Evolutionary conservation across 1,140 invertebrate species (phyloP).

Genomic region (Apocrypta bakeri): DNA sequence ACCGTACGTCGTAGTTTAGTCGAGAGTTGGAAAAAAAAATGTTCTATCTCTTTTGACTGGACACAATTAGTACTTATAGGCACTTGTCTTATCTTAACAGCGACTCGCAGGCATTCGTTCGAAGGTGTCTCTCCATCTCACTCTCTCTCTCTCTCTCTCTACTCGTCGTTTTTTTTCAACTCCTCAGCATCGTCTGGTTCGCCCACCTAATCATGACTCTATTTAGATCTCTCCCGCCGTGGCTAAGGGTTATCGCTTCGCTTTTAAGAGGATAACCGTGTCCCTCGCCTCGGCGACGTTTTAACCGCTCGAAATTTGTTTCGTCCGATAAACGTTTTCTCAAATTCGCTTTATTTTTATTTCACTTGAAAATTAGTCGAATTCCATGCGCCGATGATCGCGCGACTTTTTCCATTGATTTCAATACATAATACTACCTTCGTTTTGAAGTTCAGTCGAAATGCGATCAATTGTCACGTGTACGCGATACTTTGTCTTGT

Average conservation of each 20-base stretch:
- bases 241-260: slow-evolving; percentile 42
- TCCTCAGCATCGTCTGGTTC: slow-evolving; percentile 17
- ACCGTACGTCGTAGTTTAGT: neutral
- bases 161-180: no score
- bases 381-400: neutral
- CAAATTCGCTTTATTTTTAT: neutral
- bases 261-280: slow-evolving; percentile 54
- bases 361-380: slow-evolving; percentile 15
- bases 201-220: slow-evolving; percentile 54
- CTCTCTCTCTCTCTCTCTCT: slow-evolving; percentile 6
- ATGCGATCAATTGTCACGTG: no score
- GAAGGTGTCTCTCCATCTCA: slow-evolving; percentile 10
- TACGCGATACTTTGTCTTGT: neutral
- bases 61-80: slow-evolving; percentile 54
- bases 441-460: no score
- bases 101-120: slow-evolving; percentile 32
- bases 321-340: slow-evolving; percentile 44
- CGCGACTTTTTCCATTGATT: no score
- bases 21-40: slow-evolving; percentile 18
- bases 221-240: slow-evolving; percentile 43
- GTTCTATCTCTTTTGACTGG: slow-evolving; percentile 49
- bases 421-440: no score
- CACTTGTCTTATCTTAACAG: slow-evolving; percentile 54
- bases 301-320: slow-evolving; percentile 53
- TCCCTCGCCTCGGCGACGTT: slow-evolving; percentile 47